Evolutionary conservation across 2,113 vertebrate species (phyloP).

Genomic region (Rhagologus leucostigma): DNA sequence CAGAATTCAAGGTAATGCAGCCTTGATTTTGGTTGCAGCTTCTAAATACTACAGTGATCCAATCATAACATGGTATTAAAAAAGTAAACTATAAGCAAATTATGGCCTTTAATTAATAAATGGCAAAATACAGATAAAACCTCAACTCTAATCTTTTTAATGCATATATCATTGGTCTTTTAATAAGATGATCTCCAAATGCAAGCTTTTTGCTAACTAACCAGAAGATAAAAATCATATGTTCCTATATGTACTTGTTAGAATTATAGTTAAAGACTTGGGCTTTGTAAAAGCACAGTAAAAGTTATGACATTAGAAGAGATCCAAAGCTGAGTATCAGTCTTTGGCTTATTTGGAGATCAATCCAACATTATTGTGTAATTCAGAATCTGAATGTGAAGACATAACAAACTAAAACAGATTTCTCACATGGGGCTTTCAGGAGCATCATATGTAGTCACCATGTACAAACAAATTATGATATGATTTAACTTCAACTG

Average conservation of each 20-base stretch:
- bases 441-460: background rate
- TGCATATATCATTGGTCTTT: background rate
- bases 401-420: background rate
- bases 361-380: background rate
- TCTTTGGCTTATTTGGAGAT: background rate
- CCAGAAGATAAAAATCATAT: background rate
- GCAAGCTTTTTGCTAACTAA: background rate
- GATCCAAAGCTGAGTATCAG: background rate
- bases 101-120: background rate
- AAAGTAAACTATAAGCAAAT: background rate
- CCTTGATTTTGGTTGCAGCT: background rate
- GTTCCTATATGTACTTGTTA: background rate
- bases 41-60: background rate
- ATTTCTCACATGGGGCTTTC: background rate
- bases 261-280: background rate
- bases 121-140: background rate
- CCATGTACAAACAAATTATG: background rate
- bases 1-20: background rate
- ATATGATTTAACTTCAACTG: background rate
- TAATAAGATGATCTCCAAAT: background rate
- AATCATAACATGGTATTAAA: background rate
- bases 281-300: background rate
- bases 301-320: background rate
- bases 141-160: background rate
- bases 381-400: background rate